A percentile compares a stretch with the other conserved stretches of the same genome.
Evolutionary conservation across 2,888 invertebrate species (phyloP).

Genomic region (Nebria brevicollis): DNA sequence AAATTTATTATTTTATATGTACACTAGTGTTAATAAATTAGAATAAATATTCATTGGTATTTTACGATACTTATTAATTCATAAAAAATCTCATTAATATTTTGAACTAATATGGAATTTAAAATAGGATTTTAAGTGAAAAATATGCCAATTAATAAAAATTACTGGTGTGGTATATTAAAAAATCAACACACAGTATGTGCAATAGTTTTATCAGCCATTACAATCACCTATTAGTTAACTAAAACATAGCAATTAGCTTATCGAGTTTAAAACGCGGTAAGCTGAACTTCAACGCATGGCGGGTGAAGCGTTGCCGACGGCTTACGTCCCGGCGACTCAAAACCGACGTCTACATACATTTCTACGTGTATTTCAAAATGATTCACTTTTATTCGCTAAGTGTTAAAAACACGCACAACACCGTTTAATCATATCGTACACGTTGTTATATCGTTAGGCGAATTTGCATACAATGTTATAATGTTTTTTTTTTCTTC

Average conservation of each 20-base stretch:
- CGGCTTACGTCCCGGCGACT: neutral
- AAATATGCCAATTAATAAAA: neutral
- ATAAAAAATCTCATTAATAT: neutral
- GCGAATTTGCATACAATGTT: constrained; percentile 42
- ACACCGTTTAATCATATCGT: constrained; percentile 61
- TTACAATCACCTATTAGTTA: neutral
- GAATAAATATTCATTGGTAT: no score
- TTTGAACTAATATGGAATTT: neutral
- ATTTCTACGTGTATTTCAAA: constrained; percentile 24
- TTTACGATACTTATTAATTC: no score
- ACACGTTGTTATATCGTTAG: constrained; percentile 49
- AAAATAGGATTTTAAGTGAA: neutral
- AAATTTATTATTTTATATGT: no score
- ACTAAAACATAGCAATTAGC: neutral
- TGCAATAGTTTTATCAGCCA: neutral
- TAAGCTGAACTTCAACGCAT: neutral
- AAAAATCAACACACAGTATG: neutral
- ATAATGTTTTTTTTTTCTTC: constrained; percentile 3
- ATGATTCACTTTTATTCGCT: constrained; percentile 40
- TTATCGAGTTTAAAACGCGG: neutral
- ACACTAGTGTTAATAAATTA: no score
- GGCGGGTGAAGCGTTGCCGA: neutral
- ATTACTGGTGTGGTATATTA: neutral
- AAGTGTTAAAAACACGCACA: constrained; percentile 62
- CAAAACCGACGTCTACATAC: neutral